A percentile compares a stretch with the other conserved stretches of the same genome.
These are phyloP conservation scores for Serrognathus titanus DNA, from an alignment of 2,888 invertebrate species.

Conservation along the genomic window DNA sequence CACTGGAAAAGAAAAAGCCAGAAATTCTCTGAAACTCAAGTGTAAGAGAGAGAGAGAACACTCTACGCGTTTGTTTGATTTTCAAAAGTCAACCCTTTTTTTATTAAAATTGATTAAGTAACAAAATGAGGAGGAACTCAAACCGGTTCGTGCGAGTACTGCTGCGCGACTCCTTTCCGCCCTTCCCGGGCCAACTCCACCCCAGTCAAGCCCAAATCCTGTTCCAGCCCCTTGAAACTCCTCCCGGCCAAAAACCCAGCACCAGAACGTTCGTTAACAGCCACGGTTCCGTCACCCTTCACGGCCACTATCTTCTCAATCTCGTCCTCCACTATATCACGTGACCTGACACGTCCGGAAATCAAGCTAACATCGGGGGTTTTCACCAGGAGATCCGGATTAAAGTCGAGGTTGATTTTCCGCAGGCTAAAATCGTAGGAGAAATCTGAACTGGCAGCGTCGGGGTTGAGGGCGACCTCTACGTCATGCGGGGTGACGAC, in stretches of 20 bases:
- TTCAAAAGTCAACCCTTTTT: too few relatives aligned
- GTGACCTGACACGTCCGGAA: constrained; percentile 60
- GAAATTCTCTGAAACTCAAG: too few relatives aligned
- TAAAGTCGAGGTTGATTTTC: constrained; percentile 17
- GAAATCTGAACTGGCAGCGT: constrained; percentile 42
- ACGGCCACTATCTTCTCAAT: constrained; percentile 35
- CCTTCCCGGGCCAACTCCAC: constrained; percentile 69
- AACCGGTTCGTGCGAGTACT: constrained; percentile 59
- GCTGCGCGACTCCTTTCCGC: constrained; percentile 70
- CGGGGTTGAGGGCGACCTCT: constrained; percentile 73
- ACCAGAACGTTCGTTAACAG: constrained; percentile 55
- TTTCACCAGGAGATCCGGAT: constrained; percentile 10
- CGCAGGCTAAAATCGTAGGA: constrained; percentile 64
- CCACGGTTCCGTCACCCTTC: constrained; percentile 48
- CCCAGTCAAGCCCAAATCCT: constrained; percentile 70
- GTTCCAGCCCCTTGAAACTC: constrained; percentile 85
- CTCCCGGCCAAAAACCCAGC: constrained; percentile 64
- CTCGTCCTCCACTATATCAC: constrained; percentile 32
- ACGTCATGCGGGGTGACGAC: constrained; percentile 90
- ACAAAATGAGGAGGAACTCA: too few relatives aligned
- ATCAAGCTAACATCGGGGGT: constrained; percentile 69
- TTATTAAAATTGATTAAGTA: too few relatives aligned
- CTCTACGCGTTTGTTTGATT: too few relatives aligned
- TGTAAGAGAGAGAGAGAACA: too few relatives aligned
- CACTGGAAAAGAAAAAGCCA: too few relatives aligned